These are phyloP conservation scores for Gobius niger DNA, from an alignment of 2,113 vertebrate genomes.

Conservation along the genomic window DNA sequence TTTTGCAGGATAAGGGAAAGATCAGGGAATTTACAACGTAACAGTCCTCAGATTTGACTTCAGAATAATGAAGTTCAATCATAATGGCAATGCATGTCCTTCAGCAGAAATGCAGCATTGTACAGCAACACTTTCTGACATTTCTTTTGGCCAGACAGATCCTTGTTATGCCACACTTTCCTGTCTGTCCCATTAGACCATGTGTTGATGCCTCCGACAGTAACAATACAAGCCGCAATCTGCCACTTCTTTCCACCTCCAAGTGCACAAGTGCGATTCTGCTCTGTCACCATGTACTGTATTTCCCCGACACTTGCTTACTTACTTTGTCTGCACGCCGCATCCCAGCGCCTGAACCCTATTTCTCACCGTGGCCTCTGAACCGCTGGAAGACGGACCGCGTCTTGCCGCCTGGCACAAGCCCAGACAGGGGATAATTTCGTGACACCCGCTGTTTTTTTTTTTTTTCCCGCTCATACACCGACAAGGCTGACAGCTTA, in stretches of 20 bases:
- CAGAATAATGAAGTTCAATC: too few relatives aligned
- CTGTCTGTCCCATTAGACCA: slow-evolving; percentile 5
- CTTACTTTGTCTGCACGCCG: slow-evolving; percentile 14
- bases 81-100: background rate
- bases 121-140: background rate
- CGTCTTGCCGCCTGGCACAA: slow-evolving; percentile 8
- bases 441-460: slow-evolving; percentile 16
- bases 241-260: slow-evolving; percentile 20
- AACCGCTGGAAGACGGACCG: slow-evolving; percentile 36
- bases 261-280: slow-evolving; percentile 21
- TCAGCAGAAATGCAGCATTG: background rate
- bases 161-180: background rate
- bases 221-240: slow-evolving; percentile 30
- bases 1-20: too few relatives aligned
- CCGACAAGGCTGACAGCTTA: slow-evolving; percentile 13
- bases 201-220: slow-evolving; percentile 15
- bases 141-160: background rate
- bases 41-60: too few relatives aligned
- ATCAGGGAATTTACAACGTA: too few relatives aligned
- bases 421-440: slow-evolving; percentile 30
- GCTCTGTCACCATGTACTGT: slow-evolving; percentile 17
- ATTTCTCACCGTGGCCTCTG: slow-evolving; percentile 38
- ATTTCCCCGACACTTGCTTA: slow-evolving; percentile 10
- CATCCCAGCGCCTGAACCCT: slow-evolving; percentile 41
- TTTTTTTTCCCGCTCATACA: slow-evolving; percentile 17